phyloP scores from a whole-genome alignment of 2,113 vertebrate species.

The Isurus oxyrinchus region DNA sequence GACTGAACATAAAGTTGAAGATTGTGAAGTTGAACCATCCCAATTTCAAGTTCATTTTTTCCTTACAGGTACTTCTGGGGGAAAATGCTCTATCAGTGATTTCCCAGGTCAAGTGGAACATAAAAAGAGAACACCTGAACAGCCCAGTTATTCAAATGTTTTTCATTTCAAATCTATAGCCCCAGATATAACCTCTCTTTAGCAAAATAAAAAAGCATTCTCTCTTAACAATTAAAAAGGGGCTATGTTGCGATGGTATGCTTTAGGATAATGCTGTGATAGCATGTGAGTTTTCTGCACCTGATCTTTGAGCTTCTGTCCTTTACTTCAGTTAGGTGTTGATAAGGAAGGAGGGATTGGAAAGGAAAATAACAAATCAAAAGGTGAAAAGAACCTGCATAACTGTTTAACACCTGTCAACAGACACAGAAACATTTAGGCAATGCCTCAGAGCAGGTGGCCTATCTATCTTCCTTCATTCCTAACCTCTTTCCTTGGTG shows the following conservation, averaged over 20 bases:
- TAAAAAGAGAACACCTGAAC: not conserved
- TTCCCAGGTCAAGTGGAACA: not conserved
- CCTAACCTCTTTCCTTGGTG: not conserved
- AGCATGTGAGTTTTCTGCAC: not conserved
- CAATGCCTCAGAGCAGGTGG: not conserved
- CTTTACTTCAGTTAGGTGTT: not conserved
- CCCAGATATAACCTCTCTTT: not conserved
- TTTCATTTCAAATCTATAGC: not conserved
- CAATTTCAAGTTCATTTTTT: not conserved
- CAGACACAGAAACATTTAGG: not conserved
- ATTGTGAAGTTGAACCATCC: not conserved
- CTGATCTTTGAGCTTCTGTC: not conserved
- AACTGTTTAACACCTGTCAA: not conserved
- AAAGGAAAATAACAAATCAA: not conserved
- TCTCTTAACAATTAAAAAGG: not conserved
- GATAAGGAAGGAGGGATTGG: not conserved
- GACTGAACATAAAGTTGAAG: not conserved
- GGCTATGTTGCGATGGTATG: not conserved
- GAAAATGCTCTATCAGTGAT: not conserved
- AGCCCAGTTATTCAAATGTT: not conserved
- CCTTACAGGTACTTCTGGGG: not conserved
- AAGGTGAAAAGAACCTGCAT: not conserved
- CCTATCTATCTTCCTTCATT: not conserved
- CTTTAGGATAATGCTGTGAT: not conserved
- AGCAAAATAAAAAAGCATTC: not conserved